Conservation (phyloP, 2,888 invertebrate genomes). For the Drosophila tanythrix region DNA sequence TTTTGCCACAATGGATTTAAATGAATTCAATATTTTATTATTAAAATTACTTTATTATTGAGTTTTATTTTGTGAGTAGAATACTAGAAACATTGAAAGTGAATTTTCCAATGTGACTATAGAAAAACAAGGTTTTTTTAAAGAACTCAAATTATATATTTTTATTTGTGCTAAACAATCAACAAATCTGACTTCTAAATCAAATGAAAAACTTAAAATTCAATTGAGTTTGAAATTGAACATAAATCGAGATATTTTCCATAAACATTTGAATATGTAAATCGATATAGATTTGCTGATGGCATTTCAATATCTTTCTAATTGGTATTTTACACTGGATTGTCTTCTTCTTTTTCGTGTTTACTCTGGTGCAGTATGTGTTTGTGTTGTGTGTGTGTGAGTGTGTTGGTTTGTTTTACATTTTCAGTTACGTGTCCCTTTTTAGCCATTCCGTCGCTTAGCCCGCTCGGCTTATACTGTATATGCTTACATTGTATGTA, state of each 20-base stretch:
- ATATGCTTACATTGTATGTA: neutral
- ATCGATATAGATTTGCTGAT: neutral
- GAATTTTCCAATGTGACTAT: neutral
- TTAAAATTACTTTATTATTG: neutral
- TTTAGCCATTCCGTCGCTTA: conserved; percentile 1
- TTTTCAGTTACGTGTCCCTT: neutral
- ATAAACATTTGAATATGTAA: neutral
- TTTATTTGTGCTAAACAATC: neutral
- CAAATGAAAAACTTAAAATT: neutral
- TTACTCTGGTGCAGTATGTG: neutral
- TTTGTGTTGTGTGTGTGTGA: neutral
- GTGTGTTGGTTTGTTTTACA: neutral
- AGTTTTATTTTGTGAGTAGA: neutral
- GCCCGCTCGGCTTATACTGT: conserved; percentile 15
- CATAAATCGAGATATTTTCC: neutral
- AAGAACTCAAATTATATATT: neutral
- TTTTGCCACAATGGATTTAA: neutral
- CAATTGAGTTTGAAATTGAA: neutral
- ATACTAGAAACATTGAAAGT: neutral
- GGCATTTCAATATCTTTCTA: neutral
- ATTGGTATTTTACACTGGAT: neutral
- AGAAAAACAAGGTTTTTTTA: neutral
- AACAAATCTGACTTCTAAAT: neutral
- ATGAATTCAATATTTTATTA: neutral
- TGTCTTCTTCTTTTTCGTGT: neutral